Base-by-base conservation (phyloP, 2,797 vertebrate genomes). In the Syndactyla subalaris region DNA sequence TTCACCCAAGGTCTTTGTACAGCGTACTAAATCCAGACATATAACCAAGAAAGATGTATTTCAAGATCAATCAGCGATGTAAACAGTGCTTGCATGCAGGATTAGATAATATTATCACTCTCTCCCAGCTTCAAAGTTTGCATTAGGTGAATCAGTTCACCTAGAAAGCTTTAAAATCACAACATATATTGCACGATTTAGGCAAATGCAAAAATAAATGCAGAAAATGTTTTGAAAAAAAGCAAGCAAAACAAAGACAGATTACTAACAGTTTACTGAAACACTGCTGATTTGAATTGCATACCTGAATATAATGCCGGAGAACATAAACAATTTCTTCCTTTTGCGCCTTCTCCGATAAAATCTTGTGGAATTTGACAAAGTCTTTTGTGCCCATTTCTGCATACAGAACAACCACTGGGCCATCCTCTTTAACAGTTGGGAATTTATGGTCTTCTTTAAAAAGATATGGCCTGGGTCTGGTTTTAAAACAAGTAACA, bases 351-450 rank as follows among this genome's bases (percentile, higher is more conserved):
- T 98, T 98, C 96, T 99, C 98, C 63, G 98, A 98, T 58, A 99
- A 97, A 68, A 98, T 96, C 95, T 98, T 99, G 94, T 99, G 99
- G 97, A 99, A 99, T 58, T 97, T 97, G 70, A 92, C 97, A 90
- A 99, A 99, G 48, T 98, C 98, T 97, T 98, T 99, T 4, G 99
- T 99, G 91, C 99, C 99, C 39, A 99, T 98, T 98, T 99, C 99
- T 71, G 99, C 99, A 95, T 99, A 99, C 24, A 99, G 98, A 96
- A 99, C 97, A 93, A 98, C 98, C 54, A 99, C 97, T 15, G 99
- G 99, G 46, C 97, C 98, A 12, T 98, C 98, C 79, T 98, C 98
- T 94, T 98, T 98, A 55, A 97, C 79, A 57, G 98, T 55, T 52
- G 99, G 99, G 96, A 98, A 99, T 92, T 94, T 98, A 97, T 99